Evolutionary conservation across 2,113 vertebrate species (phyloP).

Genomic region (Sinocyclocheilus anophthalmus): DNA sequence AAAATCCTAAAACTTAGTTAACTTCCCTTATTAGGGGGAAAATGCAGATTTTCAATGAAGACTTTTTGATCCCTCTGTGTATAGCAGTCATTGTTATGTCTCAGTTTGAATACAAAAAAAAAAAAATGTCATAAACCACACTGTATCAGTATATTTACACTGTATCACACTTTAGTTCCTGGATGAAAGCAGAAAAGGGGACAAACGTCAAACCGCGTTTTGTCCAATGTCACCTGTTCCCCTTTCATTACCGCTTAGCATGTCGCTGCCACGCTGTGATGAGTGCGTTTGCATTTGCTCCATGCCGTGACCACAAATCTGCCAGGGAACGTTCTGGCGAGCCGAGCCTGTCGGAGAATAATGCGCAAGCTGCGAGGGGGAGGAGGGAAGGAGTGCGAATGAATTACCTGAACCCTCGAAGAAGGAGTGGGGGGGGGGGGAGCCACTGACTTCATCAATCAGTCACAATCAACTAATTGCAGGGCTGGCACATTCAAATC

Average conservation of each 20-base stretch:
- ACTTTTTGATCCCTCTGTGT: not conserved
- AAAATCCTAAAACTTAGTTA: too few relatives aligned
- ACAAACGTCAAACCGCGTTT: constrained; percentile 11
- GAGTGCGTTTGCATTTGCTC: constrained; percentile 50
- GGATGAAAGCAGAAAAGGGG: constrained; percentile 12
- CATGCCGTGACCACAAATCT: constrained; percentile 54
- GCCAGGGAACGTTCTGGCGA: constrained; percentile 39
- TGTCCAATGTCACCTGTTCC: constrained; percentile 12
- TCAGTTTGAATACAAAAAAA: not conserved
- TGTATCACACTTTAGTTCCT: not conserved
- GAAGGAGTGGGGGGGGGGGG: not conserved
- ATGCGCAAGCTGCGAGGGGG: constrained; percentile 1
- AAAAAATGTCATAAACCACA: not conserved
- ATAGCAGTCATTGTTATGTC: not conserved
- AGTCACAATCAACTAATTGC: constrained; percentile 76
- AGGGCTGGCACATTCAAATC: constrained; percentile 69
- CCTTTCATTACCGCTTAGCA: constrained; percentile 46
- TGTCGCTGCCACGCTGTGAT: constrained; percentile 33
- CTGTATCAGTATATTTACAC: not conserved
- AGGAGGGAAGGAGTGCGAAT: constrained; percentile 18
- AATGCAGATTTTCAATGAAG: too few relatives aligned
- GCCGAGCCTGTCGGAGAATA: constrained; percentile 36
- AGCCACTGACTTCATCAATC: constrained; percentile 64
- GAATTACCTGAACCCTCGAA: constrained; percentile 37
- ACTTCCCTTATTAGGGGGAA: too few relatives aligned